Conservation (phyloP, 2,888 invertebrate species). For the Furcula furcula region DNA sequence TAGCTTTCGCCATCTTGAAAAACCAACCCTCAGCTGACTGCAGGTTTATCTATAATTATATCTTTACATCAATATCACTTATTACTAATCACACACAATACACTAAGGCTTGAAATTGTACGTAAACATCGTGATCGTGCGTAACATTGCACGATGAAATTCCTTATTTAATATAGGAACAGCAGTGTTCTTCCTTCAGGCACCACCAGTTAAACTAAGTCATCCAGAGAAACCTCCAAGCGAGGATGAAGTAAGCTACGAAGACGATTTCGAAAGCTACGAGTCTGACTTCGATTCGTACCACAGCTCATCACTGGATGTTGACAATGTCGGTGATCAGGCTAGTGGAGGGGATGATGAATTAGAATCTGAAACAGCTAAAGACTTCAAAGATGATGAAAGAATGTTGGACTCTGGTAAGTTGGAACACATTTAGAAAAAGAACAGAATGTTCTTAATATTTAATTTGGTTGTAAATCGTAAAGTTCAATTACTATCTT, state of each 20-base stretch:
- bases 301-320: slow-evolving; percentile 41
- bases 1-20: too few species aligned
- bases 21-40: too few species aligned
- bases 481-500: too few species aligned
- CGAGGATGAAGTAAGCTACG: slow-evolving; percentile 67
- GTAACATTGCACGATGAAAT: neutral
- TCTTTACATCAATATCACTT: too few species aligned
- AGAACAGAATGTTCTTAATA: too few species aligned
- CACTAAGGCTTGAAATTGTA: too few species aligned
- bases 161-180: slow-evolving; percentile 9
- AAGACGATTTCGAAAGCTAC: slow-evolving; percentile 78
- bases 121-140: too few species aligned
- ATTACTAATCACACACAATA: too few species aligned
- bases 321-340: slow-evolving; percentile 16
- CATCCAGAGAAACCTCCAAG: slow-evolving; percentile 24
- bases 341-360: slow-evolving; percentile 10
- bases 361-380: slow-evolving; percentile 4
- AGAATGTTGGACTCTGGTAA: slow-evolving; percentile 71
- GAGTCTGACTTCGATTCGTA: slow-evolving; percentile 77
- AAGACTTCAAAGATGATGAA: slow-evolving; percentile 45
- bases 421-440: too few species aligned
- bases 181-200: slow-evolving; percentile 8
- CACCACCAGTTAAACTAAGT: slow-evolving; percentile 6
- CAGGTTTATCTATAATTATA: too few species aligned
- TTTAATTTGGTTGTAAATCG: too few species aligned